phyloP scores from a whole-genome alignment of 2,888 invertebrate genomes.

The Dynastes maya region DNA sequence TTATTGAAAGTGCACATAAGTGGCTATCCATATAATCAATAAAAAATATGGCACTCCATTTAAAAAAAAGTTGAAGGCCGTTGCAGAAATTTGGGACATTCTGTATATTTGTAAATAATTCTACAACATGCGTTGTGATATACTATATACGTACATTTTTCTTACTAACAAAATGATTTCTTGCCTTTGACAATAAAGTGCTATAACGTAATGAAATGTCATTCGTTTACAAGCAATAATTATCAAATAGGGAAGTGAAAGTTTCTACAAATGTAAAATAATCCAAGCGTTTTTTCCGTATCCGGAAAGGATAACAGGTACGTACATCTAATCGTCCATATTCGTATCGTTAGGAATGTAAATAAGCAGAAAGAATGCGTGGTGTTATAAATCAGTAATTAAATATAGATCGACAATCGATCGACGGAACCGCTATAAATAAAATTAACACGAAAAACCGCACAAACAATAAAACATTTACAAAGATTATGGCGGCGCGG shows the following conservation, averaged over 20 bases:
- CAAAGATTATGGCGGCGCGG: background rate
- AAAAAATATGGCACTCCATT: too few relatives aligned
- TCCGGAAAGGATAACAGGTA: slow-evolving; percentile 4
- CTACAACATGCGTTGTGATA: too few relatives aligned
- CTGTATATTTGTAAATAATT: too few relatives aligned
- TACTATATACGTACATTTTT: too few relatives aligned
- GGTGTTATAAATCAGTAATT: background rate
- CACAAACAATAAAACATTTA: slow-evolving; percentile 5
- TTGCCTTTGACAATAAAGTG: too few relatives aligned
- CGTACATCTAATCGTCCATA: background rate
- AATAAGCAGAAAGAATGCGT: slow-evolving; percentile 13
- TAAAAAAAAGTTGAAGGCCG: too few relatives aligned
- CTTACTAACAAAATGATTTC: too few relatives aligned
- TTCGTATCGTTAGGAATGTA: background rate
- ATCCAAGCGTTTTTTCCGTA: slow-evolving; percentile 4
- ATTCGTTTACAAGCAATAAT: background rate
- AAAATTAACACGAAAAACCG: slow-evolving; percentile 16
- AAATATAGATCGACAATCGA: background rate
- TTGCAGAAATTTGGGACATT: too few relatives aligned
- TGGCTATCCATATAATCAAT: too few relatives aligned
- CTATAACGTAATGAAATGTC: too few relatives aligned
- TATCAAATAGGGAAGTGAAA: slow-evolving; percentile 19
- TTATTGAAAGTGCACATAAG: too few relatives aligned
- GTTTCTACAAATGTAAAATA: slow-evolving; percentile 10
- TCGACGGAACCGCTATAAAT: slow-evolving; percentile 2